phyloP scores from a whole-genome alignment of 1,140 invertebrate genomes.

The Zaprionus ornatus region DNA sequence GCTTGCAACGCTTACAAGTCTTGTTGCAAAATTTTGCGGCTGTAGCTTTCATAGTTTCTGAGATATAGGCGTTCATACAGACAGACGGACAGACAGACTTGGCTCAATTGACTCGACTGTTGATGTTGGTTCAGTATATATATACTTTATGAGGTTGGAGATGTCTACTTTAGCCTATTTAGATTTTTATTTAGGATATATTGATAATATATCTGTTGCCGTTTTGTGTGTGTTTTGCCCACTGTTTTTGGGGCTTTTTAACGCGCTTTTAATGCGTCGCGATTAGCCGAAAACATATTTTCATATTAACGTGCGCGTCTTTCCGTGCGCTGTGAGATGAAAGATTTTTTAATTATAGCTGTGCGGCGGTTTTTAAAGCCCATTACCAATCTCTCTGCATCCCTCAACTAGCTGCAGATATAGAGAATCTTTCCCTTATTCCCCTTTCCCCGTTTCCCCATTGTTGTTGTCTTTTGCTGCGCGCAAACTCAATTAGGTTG shows the following conservation, averaged over 20 bases:
- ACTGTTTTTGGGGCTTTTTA: constrained; percentile 22
- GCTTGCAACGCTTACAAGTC: no score
- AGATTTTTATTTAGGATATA: not conserved
- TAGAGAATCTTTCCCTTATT: not conserved
- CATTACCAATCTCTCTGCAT: constrained; percentile 25
- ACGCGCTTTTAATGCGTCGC: constrained; percentile 25
- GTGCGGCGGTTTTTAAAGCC: constrained; percentile 9
- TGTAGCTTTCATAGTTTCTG: no score
- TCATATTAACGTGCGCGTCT: constrained; percentile 36
- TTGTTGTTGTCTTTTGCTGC: constrained; percentile 25
- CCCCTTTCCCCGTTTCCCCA: not conserved
- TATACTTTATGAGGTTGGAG: not conserved
- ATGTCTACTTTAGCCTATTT: not conserved
- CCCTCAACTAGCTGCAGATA: not conserved
- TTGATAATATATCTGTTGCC: not conserved
- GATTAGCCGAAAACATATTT: constrained; percentile 34
- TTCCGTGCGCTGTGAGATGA: constrained; percentile 22
- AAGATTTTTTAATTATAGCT: constrained; percentile 46
- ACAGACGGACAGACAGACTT: no score
- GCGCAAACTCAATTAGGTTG: constrained; percentile 75
- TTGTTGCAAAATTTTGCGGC: no score
- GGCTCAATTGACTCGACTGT: no score
- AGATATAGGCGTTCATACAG: no score
- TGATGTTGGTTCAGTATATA: not conserved
- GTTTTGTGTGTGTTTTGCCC: not conserved